Evolutionary conservation across 2,113 vertebrate genomes (phyloP).

Genomic region (Neogale vison): DNA sequence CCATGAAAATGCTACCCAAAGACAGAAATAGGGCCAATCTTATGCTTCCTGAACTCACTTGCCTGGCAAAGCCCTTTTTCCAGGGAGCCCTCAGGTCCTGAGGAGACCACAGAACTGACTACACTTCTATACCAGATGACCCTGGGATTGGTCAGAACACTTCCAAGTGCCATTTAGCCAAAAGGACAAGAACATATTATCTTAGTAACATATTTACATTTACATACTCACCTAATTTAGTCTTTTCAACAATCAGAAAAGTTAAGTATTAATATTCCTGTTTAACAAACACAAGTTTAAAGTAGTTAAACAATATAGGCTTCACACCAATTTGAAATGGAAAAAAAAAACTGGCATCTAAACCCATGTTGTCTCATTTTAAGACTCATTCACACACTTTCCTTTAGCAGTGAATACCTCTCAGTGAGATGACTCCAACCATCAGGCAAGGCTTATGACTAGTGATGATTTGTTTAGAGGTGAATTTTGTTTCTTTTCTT

Average conservation of each 20-base stretch:
- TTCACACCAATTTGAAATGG: neutral
- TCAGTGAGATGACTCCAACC: neutral
- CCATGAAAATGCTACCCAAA: neutral
- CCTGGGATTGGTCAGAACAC: neutral
- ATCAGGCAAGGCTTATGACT: neutral
- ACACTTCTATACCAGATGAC: neutral
- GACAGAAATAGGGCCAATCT: neutral
- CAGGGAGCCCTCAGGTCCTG: neutral
- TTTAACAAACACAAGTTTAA: neutral
- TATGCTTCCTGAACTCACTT: neutral
- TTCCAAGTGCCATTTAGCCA: neutral
- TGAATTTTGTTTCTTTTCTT: slow-evolving; percentile 9
- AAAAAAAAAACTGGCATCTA: neutral
- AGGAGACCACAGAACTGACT: neutral
- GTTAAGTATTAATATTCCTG: neutral
- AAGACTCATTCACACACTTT: neutral
- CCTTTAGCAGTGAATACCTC: neutral
- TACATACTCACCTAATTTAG: neutral
- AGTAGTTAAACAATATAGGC: neutral
- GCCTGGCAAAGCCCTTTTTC: neutral
- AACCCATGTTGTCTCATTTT: neutral
- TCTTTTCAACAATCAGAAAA: neutral
- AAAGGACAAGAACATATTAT: neutral
- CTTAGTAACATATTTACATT: neutral
- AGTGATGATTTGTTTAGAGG: neutral